Evolutionary conservation across 2,113 vertebrate genomes (phyloP).

Genomic region (Plecturocebus donacophilus): DNA sequence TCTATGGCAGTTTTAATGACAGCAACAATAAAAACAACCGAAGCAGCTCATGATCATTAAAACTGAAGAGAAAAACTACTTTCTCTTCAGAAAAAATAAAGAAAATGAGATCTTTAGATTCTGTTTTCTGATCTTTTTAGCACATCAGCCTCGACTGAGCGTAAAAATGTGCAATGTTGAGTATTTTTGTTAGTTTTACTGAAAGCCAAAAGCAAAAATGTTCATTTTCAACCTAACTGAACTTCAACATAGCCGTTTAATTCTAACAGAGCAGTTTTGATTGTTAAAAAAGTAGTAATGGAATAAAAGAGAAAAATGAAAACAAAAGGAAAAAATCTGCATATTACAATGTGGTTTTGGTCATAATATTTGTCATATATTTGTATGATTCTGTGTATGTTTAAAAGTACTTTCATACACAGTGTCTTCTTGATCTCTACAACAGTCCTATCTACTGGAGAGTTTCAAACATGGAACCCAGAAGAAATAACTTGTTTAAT

Average conservation of each 20-base stretch:
- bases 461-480: neutral
- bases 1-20: neutral
- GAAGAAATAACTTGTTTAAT: neutral
- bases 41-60: neutral
- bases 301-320: neutral
- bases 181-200: constrained; percentile 30
- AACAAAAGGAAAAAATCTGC: neutral
- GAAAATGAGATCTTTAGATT: neutral
- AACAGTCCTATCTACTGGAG: neutral
- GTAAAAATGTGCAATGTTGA: neutral
- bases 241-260: neutral
- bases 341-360: neutral
- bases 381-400: neutral
- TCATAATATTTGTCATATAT: neutral
- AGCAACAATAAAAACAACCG: neutral
- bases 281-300: constrained; percentile 27
- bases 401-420: neutral
- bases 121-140: neutral
- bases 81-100: no score
- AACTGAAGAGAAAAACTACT: neutral
- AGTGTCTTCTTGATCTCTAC: neutral
- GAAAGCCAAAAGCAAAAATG: constrained; percentile 18
- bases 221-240: constrained; percentile 8
- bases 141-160: neutral
- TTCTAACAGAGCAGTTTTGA: neutral